These are phyloP conservation scores for Perccottus glenii DNA, from an alignment of 2,113 vertebrate genomes.

Conservation along the genomic window DNA sequence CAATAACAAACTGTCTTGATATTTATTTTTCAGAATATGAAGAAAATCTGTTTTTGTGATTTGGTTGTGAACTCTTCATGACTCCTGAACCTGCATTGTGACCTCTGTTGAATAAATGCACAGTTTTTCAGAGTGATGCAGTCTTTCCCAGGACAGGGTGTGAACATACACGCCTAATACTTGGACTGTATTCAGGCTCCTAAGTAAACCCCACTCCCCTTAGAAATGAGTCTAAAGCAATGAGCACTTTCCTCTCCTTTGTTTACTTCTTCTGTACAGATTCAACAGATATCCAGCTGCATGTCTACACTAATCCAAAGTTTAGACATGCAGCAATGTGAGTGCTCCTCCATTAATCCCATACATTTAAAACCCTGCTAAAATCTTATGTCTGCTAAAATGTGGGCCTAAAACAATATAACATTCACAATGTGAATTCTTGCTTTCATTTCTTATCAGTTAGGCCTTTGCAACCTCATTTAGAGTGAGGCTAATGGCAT, in stretches of 20 bases:
- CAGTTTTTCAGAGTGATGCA: neutral
- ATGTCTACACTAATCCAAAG: too few relatives aligned
- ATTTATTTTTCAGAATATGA: too few relatives aligned
- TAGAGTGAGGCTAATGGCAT: neutral
- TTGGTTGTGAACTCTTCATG: too few relatives aligned
- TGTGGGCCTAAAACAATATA: neutral
- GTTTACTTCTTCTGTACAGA: too few relatives aligned
- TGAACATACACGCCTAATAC: slow-evolving; percentile 36
- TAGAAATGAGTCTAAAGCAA: too few relatives aligned
- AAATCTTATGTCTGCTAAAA: too few relatives aligned
- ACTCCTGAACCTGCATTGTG: slow-evolving; percentile 3
- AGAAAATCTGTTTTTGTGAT: too few relatives aligned
- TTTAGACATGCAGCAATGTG: too few relatives aligned
- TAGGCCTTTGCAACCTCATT: neutral
- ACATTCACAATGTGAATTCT: neutral
- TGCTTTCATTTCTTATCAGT: neutral
- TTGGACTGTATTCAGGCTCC: slow-evolving; percentile 1
- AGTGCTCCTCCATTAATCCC: neutral
- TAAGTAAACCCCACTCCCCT: slow-evolving; percentile 10
- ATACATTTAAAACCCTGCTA: too few relatives aligned
- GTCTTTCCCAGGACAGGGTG: slow-evolving; percentile 45
- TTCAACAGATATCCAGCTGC: too few relatives aligned
- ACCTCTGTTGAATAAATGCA: slow-evolving; percentile 28
- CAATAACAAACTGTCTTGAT: too few relatives aligned
- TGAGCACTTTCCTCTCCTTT: neutral